Evolutionary conservation across 2,797 vertebrate species (phyloP), one percentile per base, ranked within the genome.

Genomic region (Brachymystax lenok): DNA sequence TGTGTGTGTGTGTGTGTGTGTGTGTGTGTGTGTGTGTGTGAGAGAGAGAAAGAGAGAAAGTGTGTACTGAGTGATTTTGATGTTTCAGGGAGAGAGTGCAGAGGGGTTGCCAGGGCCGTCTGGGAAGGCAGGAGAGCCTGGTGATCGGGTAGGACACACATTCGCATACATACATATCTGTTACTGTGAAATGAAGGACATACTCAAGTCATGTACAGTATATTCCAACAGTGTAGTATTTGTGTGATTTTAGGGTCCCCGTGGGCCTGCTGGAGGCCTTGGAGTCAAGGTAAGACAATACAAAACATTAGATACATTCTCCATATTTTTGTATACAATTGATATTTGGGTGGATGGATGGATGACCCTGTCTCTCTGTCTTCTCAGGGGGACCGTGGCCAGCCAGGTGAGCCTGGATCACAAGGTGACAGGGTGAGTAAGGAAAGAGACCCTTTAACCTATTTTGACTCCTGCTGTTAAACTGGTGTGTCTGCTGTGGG

Each of bases 301-400:
- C 40, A 46, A 46, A 46, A 13, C 40, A 46, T 46, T 13, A 46
- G 10, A 46, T 46, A 66, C 12, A 24, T 13, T 30, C 1, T 67
- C 64, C 13, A 30, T 33, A 27, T 66, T 14, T 66, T 27, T 5
- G 1, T 10, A 2, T 6, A 69, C 40, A 12, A 8, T n/a, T 46
- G 8, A 40, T 50, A 50, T 69, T 46, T 46, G 40, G 10, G 40
- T 46, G 40, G 40, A 12, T 17, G 33, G 33, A 56, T 46, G 51
- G 40, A 54, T 7, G 14, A 68, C 35, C 70, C 16, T 24, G n/a
- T 68, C 3, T 78, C 24, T 85, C 12, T 74, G 13, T 73, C 63
- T 24, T 77, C 21, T 80, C 52, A 99, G 98, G 98, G 98, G 66
- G 97, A 98, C 74, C 93, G 94, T n/a, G 98, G 98, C 17, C 92